phyloP scores from a whole-genome alignment of 2,888 invertebrate genomes.

The Dolichopus griseipennis region DNA sequence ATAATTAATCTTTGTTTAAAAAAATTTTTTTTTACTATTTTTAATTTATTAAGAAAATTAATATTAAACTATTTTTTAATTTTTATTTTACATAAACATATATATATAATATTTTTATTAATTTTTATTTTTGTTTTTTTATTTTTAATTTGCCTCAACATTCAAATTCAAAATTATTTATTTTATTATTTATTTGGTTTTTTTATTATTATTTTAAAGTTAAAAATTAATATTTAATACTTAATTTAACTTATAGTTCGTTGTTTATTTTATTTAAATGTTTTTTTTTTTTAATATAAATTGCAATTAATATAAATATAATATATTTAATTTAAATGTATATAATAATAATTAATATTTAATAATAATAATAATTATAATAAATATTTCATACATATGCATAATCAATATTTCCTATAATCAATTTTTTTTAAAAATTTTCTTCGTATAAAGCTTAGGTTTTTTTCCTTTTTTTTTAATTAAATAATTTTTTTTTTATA shows the following conservation, averaged over 20 bases:
- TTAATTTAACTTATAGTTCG: constrained; percentile 4
- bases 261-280: background rate
- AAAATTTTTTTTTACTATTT: too few species aligned
- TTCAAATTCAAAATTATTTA: background rate
- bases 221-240: background rate
- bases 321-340: too few species aligned
- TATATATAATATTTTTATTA: background rate
- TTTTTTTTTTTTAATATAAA: too few species aligned
- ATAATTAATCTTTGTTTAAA: background rate
- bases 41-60: background rate
- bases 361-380: background rate
- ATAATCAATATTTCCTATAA: background rate
- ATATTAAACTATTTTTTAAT: background rate
- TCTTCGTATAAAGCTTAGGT: background rate
- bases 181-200: background rate
- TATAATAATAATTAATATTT: background rate
- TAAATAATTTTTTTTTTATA: too few species aligned
- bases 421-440: background rate
- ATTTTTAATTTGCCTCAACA: background rate
- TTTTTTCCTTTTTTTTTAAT: too few species aligned
- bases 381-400: background rate
- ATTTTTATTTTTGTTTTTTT: too few species aligned
- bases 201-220: background rate
- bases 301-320: too few species aligned
- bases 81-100: constrained; percentile 3